These are phyloP conservation scores for Artibeus jamaicensis DNA, from an alignment of 2,797 vertebrate genomes.

Conservation along the genomic window DNA sequence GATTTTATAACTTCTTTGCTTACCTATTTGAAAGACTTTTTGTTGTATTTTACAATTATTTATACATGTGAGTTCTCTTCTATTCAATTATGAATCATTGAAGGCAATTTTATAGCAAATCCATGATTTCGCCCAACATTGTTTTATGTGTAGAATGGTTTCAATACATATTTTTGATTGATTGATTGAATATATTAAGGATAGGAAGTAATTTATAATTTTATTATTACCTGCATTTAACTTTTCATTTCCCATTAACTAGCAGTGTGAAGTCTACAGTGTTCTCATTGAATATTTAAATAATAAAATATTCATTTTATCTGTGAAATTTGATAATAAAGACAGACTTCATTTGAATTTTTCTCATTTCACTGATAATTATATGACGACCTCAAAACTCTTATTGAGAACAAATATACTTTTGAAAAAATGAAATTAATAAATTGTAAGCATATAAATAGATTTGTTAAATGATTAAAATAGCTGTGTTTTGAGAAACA, in stretches of 20 bases:
- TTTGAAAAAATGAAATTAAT: background rate
- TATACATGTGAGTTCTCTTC: background rate
- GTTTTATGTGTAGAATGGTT: background rate
- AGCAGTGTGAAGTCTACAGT: background rate
- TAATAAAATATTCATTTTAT: background rate
- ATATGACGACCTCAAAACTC: background rate
- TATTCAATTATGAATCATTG: background rate
- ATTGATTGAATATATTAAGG: background rate
- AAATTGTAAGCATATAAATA: background rate
- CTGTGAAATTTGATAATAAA: background rate
- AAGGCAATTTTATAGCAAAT: background rate
- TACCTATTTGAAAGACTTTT: background rate
- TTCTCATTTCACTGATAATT: background rate
- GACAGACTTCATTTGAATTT: background rate
- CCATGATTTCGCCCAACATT: background rate
- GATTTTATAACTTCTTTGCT: background rate
- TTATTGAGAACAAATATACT: background rate
- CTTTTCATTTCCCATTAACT: background rate
- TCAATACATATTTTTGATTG: background rate
- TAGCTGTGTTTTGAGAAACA: background rate
- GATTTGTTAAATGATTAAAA: background rate
- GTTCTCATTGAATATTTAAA: background rate
- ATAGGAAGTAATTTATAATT: background rate
- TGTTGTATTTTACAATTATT: background rate
- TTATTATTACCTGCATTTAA: background rate